These are phyloP conservation scores for Phalacrocorax carbo DNA, from an alignment of 2,113 vertebrate genomes.

Conservation along the genomic window DNA sequence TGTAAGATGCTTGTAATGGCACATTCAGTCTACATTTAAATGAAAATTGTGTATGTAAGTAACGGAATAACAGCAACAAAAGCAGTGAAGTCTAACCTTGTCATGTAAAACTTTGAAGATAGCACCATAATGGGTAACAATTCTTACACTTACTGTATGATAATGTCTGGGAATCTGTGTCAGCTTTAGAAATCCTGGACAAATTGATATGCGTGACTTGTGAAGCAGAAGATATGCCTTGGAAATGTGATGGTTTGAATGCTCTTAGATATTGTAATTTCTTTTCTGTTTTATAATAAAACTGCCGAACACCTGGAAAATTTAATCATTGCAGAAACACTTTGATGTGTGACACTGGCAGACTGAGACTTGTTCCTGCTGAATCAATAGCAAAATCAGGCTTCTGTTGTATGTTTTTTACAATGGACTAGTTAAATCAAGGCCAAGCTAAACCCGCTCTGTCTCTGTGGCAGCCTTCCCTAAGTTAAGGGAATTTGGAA, in stretches of 20 bases:
- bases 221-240: not conserved
- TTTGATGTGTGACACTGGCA: not conserved
- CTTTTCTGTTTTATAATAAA: not conserved
- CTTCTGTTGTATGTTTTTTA: not conserved
- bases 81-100: not conserved
- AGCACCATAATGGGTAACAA: not conserved
- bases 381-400: not conserved
- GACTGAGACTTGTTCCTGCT: not conserved
- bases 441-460: not conserved
- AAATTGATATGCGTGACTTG: not conserved
- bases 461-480: not conserved
- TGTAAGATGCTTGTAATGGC: constrained; percentile 34
- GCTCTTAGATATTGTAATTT: not conserved
- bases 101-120: not conserved
- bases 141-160: not conserved
- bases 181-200: not conserved
- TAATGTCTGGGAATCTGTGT: not conserved
- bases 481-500: not conserved
- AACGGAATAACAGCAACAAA: not conserved
- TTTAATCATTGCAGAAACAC: not conserved
- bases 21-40: constrained; percentile 2
- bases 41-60: not conserved
- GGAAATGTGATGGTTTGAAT: not conserved
- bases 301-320: not conserved
- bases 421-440: not conserved